Evolutionary conservation across 2,797 vertebrate species (phyloP).

Genomic region (Phalloptychus januarius): DNA sequence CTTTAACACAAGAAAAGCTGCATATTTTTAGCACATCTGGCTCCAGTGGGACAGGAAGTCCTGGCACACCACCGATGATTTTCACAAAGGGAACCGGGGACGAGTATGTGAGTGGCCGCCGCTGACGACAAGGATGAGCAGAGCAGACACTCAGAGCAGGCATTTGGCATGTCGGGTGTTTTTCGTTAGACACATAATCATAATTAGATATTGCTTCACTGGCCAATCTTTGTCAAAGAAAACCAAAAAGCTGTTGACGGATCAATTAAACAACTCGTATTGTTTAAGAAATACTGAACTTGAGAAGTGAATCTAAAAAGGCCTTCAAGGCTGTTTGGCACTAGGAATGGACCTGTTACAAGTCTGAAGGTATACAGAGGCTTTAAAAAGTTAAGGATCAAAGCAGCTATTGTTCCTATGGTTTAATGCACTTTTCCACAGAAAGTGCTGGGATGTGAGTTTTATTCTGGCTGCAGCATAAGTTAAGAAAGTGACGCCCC

Average conservation of each 20-base stretch:
- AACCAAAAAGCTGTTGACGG: slow-evolving; percentile 1
- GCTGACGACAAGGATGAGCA: slow-evolving; percentile 55
- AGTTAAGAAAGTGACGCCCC: neutral
- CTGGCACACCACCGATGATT: slow-evolving; percentile 27
- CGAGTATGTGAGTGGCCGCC: slow-evolving; percentile 27
- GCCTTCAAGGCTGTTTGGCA: neutral
- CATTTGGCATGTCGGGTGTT: slow-evolving; percentile 54
- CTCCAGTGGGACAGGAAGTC: slow-evolving; percentile 34
- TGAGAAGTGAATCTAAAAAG: neutral
- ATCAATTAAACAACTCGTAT: slow-evolving; percentile 6
- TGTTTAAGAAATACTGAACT: neutral
- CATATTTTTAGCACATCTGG: slow-evolving; percentile 58
- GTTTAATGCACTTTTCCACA: neutral
- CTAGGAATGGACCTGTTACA: neutral
- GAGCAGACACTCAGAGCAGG: slow-evolving; percentile 52
- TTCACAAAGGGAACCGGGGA: slow-evolving; percentile 41
- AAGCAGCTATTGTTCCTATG: neutral
- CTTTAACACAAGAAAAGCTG: slow-evolving; percentile 31
- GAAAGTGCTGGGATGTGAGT: neutral
- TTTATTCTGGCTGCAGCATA: neutral
- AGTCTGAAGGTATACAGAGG: neutral
- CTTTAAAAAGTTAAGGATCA: neutral
- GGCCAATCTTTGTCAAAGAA: slow-evolving; percentile 15
- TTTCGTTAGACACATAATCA: slow-evolving; percentile 43
- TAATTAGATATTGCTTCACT: slow-evolving; percentile 35